phyloP scores from a whole-genome alignment of 2,797 vertebrate genomes.

The Darevskia mixta region DNA sequence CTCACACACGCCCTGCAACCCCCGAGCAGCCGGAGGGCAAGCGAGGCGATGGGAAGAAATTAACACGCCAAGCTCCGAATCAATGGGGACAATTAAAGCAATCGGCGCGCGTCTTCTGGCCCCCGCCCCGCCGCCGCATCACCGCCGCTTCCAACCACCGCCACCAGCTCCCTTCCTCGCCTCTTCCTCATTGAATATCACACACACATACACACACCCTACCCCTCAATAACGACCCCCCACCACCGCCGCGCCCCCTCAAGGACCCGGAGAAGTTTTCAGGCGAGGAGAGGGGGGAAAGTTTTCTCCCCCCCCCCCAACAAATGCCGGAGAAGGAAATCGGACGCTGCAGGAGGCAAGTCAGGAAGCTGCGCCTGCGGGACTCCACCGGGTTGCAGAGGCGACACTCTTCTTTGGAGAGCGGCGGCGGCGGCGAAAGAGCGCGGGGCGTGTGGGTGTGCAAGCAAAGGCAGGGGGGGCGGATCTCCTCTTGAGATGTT shows the following conservation, averaged over 20 bases:
- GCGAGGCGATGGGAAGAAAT: slow-evolving; percentile 64
- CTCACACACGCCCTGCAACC: slow-evolving; percentile 68
- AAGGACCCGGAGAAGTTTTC: slow-evolving; percentile 20
- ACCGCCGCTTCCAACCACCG: not conserved
- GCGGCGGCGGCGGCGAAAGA: slow-evolving; percentile 53
- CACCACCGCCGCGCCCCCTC: too few relatives aligned
- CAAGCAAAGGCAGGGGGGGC: not conserved
- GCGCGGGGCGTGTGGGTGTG: not conserved
- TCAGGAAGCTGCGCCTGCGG: slow-evolving; percentile 16
- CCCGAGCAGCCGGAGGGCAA: slow-evolving; percentile 76
- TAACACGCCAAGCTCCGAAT: slow-evolving; percentile 55
- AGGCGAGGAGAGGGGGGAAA: not conserved
- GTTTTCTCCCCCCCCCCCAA: slow-evolving; percentile 15
- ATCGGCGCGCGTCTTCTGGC: slow-evolving; percentile 28
- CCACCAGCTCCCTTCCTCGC: not conserved
- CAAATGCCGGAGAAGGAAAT: slow-evolving; percentile 42
- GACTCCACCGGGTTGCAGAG: slow-evolving; percentile 8
- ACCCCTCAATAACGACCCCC: not conserved
- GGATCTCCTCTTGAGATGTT: slow-evolving; percentile 50
- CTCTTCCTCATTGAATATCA: not conserved
- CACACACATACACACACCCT: not conserved
- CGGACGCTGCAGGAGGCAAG: slow-evolving; percentile 29
- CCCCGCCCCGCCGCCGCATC: not conserved
- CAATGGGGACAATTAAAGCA: slow-evolving; percentile 47
- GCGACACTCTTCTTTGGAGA: not conserved